phyloP scores from a whole-genome alignment of 53 echinoderm and acorn worm genomes.

The Echinometra lucunter region DNA sequence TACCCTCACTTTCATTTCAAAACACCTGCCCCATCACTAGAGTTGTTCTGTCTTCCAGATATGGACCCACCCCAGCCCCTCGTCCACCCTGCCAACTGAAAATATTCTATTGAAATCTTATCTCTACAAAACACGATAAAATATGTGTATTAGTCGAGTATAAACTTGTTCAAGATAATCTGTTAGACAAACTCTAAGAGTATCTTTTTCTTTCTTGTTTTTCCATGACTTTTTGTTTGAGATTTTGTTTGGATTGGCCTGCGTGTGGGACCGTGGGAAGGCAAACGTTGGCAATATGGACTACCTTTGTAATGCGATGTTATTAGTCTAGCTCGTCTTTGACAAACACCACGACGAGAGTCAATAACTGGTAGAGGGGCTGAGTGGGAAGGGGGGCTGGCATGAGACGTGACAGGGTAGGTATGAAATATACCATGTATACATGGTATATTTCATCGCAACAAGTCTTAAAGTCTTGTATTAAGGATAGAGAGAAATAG shows the following conservation, averaged over 20 bases:
- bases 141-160: slow-evolving; percentile 64
- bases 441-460: no score
- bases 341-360: slow-evolving; percentile 42
- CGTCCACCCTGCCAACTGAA: not conserved
- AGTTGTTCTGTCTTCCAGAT: no score
- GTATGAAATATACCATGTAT: no score
- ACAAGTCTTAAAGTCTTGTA: no score
- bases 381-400: not conserved
- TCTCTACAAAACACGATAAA: slow-evolving; percentile 58
- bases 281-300: slow-evolving; percentile 35
- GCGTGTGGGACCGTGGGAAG: slow-evolving; percentile 54
- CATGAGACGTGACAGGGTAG: slow-evolving; percentile 29
- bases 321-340: slow-evolving; percentile 50
- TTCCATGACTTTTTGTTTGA: not conserved
- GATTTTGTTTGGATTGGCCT: slow-evolving; percentile 45
- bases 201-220: slow-evolving; percentile 57
- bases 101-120: slow-evolving; percentile 41
- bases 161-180: slow-evolving; percentile 68
- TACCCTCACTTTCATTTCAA: not conserved
- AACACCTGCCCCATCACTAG: not conserved
- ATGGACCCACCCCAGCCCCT: not conserved
- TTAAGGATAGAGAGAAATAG: not conserved
- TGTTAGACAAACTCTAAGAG: slow-evolving; percentile 51
- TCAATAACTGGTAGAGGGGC: not conserved
- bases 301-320: slow-evolving; percentile 34